A percentile compares a stretch with the other conserved stretches of the same genome.
phyloP scores from a whole-genome alignment of 2,113 vertebrate genomes.

The Baryphthengus martii region DNA sequence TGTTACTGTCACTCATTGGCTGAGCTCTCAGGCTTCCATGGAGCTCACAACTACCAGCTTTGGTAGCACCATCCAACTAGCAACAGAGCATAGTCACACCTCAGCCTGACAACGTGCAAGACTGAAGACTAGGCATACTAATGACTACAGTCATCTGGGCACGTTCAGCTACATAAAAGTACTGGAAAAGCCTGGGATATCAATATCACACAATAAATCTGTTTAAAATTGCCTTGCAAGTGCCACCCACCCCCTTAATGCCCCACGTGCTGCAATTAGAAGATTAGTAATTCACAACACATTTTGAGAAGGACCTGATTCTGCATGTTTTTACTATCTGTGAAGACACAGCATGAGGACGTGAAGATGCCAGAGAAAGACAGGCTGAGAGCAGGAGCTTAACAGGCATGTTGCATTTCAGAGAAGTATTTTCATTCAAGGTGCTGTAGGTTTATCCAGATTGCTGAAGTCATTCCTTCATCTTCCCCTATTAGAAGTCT shows the following conservation, averaged over 20 bases:
- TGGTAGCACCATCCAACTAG: slow-evolving; percentile 17
- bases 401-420: not conserved
- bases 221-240: not conserved
- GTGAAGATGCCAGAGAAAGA: not conserved
- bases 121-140: not conserved
- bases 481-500: not conserved
- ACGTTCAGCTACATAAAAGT: not conserved
- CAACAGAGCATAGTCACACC: not conserved
- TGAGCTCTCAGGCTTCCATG: not conserved
- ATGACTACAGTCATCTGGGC: not conserved
- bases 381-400: not conserved
- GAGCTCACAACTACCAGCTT: not conserved
- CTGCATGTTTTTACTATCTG: not conserved
- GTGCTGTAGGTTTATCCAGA: not conserved
- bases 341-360: not conserved
- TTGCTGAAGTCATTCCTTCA: not conserved
- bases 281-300: not conserved
- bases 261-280: not conserved
- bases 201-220: not conserved
- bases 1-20: not conserved
- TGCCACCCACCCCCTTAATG: not conserved
- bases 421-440: not conserved
- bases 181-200: not conserved
- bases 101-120: not conserved
- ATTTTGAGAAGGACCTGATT: not conserved